Evolutionary conservation across 2,888 invertebrate species (phyloP), one percentile per base, ranked within the genome.

Genomic region (Chloromyia formosa): DNA sequence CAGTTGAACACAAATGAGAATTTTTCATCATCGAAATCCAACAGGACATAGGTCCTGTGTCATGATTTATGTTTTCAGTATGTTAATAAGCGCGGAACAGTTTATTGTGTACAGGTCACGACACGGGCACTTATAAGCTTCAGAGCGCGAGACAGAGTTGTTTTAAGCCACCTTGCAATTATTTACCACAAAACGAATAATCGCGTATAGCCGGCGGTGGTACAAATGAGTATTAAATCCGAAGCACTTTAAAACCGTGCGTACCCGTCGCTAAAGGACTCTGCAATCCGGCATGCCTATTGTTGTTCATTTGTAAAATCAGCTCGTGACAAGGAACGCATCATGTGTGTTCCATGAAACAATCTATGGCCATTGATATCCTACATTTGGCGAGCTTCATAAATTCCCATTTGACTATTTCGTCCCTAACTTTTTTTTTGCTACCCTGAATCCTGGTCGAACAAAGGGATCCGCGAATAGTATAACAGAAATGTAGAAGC

Each of bases 31-130:
- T 58, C 71, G 40, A 68, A 71, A 69, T 42, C 69, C 75, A 75
- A 71, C 66, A 74, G 71, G 73, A 71, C 75, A 74, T 68, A 75
- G 74, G 71, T 74, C 74, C 74, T 75, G 71, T 64, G 61, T 66
- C 71, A 71, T 69, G 74, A 74, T 74, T 75, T 61, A 75, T 74
- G 75, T 74, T 73, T 73, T 75, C 74, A 74, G 64, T 74, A 75
- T 75, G 75, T 75, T 75, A 75, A 75, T 75, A 75, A 74, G 75
- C 74, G 35, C 69, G 68, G 69, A 64, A 73, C 23, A 40, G 40
- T 69, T 56, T n/a, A 49, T 35, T 58, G 40, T 56, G 61, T 23
- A 10, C 71, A 56, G 71, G 71, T 71, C 71, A 56, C 58, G 56
- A 40, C 16, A 42, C 42, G 40, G n/a, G n/a, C 60, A 12, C 16